These are phyloP conservation scores for Drosophila limbata DNA, from an alignment of 2,888 invertebrate genomes.

Conservation along the genomic window DNA sequence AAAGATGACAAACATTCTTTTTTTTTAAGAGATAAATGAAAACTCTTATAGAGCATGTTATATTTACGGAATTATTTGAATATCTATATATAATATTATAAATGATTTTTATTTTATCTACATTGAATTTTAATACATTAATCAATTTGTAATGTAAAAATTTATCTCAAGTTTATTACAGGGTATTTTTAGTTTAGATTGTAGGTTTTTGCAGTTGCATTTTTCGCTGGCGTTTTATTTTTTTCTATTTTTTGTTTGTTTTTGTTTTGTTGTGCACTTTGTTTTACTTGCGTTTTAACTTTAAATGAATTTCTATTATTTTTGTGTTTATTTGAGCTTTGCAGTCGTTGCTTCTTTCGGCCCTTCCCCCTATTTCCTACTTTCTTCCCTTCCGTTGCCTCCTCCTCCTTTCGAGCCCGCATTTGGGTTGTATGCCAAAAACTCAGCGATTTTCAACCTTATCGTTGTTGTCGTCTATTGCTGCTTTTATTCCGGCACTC, in stretches of 20 bases:
- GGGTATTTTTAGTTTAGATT: neutral
- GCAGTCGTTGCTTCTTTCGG: constrained; percentile 40
- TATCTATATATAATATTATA: no score
- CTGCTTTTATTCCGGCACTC: constrained; percentile 69
- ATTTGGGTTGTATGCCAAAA: constrained; percentile 8
- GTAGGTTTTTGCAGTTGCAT: constrained; percentile 6
- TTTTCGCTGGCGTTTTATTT: constrained; percentile 22
- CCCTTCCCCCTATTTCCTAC: neutral
- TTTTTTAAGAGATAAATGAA: no score
- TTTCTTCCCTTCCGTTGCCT: neutral
- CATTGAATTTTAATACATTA: no score
- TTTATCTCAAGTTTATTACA: neutral
- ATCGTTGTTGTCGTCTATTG: constrained; percentile 51
- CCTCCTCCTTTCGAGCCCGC: neutral
- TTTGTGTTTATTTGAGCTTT: constrained; percentile 80
- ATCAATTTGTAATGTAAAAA: neutral
- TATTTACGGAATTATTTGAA: no score
- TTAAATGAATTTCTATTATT: constrained; percentile 81
- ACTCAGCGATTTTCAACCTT: constrained; percentile 21
- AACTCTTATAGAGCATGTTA: no score
- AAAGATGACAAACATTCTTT: no score
- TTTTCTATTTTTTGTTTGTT: neutral
- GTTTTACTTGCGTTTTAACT: constrained; percentile 74
- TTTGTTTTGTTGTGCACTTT: constrained; percentile 40
- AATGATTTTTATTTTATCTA: no score